A percentile compares a stretch with the other conserved stretches of the same genome.
phyloP scores from a whole-genome alignment of 2,113 vertebrate species.

The Python bivittatus region DNA sequence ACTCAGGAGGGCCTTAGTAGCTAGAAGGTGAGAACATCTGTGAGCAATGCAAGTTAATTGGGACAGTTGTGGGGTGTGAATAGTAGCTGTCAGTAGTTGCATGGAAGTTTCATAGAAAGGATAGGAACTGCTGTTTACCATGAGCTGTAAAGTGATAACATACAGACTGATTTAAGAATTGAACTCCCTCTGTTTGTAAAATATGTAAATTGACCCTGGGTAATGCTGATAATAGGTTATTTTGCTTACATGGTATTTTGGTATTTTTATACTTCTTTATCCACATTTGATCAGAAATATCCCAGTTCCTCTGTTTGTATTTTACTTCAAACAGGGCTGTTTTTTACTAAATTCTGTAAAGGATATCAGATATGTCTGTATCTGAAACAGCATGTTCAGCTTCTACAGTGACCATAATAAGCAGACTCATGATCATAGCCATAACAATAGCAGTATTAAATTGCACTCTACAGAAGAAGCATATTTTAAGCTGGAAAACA shows the following conservation, averaged over 20 bases:
- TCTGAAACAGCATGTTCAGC: conserved; percentile 14
- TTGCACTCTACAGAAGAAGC: not conserved
- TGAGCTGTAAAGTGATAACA: not conserved
- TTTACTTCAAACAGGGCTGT: not conserved
- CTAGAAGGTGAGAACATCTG: not conserved
- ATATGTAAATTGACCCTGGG: not conserved
- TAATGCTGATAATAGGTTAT: not conserved
- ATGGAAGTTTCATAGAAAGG: not conserved
- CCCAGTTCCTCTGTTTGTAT: not conserved
- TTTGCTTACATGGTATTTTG: not conserved
- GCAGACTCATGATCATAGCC: not conserved
- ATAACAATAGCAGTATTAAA: not conserved
- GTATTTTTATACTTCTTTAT: not conserved
- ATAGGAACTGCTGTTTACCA: not conserved
- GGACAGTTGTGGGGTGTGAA: not conserved
- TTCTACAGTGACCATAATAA: not conserved
- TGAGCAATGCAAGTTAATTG: not conserved
- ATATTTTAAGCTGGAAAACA: not conserved
- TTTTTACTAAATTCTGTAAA: conserved; percentile 14
- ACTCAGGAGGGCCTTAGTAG: not conserved
- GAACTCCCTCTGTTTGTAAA: not conserved
- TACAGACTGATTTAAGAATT: not conserved
- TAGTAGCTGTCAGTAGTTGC: not conserved
- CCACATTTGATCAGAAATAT: not conserved
- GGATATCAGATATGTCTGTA: not conserved